Evolutionary conservation across 2,113 vertebrate genomes (phyloP), one percentile per base, ranked within the genome.

Genomic region (Cebus imitator): DNA sequence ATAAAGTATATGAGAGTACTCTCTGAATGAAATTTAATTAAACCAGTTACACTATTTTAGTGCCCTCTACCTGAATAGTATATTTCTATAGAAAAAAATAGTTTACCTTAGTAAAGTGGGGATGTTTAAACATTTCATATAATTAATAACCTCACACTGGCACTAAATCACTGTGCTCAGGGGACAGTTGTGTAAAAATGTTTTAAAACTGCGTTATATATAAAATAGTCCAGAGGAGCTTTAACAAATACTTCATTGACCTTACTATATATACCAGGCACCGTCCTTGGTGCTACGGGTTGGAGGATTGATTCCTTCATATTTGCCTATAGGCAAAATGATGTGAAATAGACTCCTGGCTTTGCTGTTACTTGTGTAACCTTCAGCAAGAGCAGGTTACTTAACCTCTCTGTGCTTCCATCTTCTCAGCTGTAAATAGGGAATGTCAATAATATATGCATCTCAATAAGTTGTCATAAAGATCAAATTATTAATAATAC

Each of bases 11-110:
- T 23, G 35, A 9, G 30, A 64, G 12, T 96, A 61, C 91, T 96
- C 61, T 43, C 70, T 88, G 72, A 58, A 55, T 84, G 76, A 95
- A 89, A 88, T 73, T 18, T 70, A 83, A 80, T 92, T 92, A 95
- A 87, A 75, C 58, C 40, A 82, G 0, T 87, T 70, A 75, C 6
- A 83, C 32, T 58, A 13, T 95, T 91, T 91, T 93, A 50, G 78
- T 93, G 83, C 7, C 8, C 45, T 72, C 8, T 90, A 75, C 52
- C 45, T 95, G 43, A 90, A 66, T 64, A 68, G 70, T 85, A 8
- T 85, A 21, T 89, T 96, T 94, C 32, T 89, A 1, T 70, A 81
- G 48, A 66, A 93, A 79, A 80, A 45, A 73, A 37, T 35, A 82
- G 45, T 52, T 96, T 92, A 70, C 30, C 25, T 87, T 87, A 58